Base-by-base conservation (phyloP, 64 coral and sea anemone genomes). In the Montipora sp. region DNA sequence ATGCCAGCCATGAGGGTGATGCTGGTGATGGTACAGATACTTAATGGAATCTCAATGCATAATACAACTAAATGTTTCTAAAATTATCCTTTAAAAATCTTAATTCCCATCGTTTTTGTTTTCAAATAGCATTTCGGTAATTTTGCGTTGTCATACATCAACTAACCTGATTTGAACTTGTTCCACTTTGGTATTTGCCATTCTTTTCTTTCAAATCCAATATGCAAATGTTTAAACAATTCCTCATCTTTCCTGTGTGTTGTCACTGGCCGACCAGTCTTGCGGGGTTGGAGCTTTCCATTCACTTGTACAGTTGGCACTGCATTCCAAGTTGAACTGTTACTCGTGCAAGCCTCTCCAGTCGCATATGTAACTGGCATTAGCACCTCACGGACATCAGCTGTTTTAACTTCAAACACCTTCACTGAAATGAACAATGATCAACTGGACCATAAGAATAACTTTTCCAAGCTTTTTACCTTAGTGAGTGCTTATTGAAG, bases 241-340 rank as follows among this genome's bases (percentile, higher is more conserved):
- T 93, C 84, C 65, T 93, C 92, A 93, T 93, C 92, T 43, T 93
- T 88, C 84, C 92, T 93, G 92, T 94, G 84, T 15, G 92, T 94
- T 72, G 91, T 93, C 82, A 80, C 66, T 79, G 81, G 90, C 50
- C 90, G 77, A 90, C 75, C 88, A 80, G 76, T 75, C 88, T 90
- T 90, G 7, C 3, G 8, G 70, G 53, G 24, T 88, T 77, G 86
- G 53, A 70, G 14, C 47, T 76, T 87, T 67, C 71, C 71, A 66
- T 87, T 88, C 65, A 44, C 86, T 48, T 88, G 80, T 83, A 49
- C 87, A 77, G 49, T 36, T 77, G 87, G 51, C 73, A 77, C 87
- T 77, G 87, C 73, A 89, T 89, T 89, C 87, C 10, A 11, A 57
- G 53, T 57, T 57, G 53, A 57, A 57, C 53, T 57, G 66, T 87